Evolutionary conservation across 2,113 vertebrate species (phyloP).

Genomic region (Paralichthys olivaceus): DNA sequence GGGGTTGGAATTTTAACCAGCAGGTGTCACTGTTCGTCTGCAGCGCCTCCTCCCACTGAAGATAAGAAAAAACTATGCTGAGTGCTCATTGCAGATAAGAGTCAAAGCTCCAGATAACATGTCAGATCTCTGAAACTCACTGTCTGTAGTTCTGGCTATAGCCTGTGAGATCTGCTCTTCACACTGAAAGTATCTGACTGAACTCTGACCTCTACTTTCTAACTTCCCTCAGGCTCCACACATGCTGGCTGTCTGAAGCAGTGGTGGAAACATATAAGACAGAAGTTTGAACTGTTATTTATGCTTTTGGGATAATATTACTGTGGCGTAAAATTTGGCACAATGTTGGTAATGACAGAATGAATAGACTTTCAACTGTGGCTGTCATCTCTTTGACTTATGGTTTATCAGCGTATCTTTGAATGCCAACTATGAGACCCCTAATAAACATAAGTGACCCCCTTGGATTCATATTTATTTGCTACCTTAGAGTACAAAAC

Average conservation of each 20-base stretch:
- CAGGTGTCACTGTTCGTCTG: conserved; percentile 75
- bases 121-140: conserved; percentile 63
- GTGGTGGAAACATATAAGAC: neutral
- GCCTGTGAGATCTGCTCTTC: too few species aligned
- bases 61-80: conserved; percentile 2
- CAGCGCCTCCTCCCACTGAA: neutral
- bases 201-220: conserved; percentile 62
- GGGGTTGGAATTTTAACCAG: conserved; percentile 41
- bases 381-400: neutral
- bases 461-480: neutral
- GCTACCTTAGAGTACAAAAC: neutral
- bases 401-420: neutral
- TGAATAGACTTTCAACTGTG: neutral
- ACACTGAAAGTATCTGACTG: neutral
- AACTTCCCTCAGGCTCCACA: neutral
- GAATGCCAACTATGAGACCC: neutral
- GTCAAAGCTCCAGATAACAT: conserved; percentile 29
- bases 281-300: neutral
- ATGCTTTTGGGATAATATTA: neutral
- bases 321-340: neutral
- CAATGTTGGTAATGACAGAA: too few species aligned
- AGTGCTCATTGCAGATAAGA: conserved; percentile 17
- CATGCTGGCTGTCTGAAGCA: conserved; percentile 17
- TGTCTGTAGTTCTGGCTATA: conserved; percentile 39
- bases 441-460: neutral